Percentiles rank a stretch among this genome's conserved stretches.
Conservation (phyloP, 2,113 vertebrate genomes). For the Stegastes partitus region DNA sequence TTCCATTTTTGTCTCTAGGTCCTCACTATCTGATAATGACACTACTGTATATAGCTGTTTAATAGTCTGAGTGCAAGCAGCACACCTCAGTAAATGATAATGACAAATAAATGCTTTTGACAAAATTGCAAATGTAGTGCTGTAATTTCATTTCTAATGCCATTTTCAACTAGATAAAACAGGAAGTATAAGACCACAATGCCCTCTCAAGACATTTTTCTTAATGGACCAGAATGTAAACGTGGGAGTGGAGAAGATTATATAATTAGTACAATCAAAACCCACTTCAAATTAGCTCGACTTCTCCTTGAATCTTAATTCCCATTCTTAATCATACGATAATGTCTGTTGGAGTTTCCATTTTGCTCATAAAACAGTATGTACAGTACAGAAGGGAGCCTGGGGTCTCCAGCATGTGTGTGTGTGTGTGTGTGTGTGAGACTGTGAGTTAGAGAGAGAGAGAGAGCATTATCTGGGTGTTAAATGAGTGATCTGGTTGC, state of each 20-base stretch:
- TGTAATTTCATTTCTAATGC: constrained; percentile 36
- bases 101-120: constrained; percentile 63
- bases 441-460: background rate
- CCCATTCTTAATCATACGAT: constrained; percentile 65
- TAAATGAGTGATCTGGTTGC: constrained; percentile 28
- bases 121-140: constrained; percentile 34
- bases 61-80: constrained; percentile 45
- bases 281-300: constrained; percentile 63
- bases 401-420: background rate
- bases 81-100: constrained; percentile 37
- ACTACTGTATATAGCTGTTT: constrained; percentile 28
- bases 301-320: constrained; percentile 64
- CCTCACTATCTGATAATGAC: constrained; percentile 54
- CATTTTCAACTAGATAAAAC: constrained; percentile 35
- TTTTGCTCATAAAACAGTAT: constrained; percentile 60
- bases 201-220: constrained; percentile 42
- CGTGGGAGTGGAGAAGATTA: constrained; percentile 56
- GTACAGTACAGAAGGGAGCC: constrained; percentile 32
- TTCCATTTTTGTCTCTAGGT: constrained; percentile 49
- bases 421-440: background rate
- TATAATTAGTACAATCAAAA: constrained; percentile 72
- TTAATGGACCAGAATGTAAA: constrained; percentile 50
- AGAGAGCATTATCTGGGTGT: constrained; percentile 27
- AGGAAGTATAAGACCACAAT: constrained; percentile 15
- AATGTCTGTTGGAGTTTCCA: constrained; percentile 58